phyloP scores from a whole-genome alignment of 2,888 invertebrate genomes.

The Lamproptera curius region DNA sequence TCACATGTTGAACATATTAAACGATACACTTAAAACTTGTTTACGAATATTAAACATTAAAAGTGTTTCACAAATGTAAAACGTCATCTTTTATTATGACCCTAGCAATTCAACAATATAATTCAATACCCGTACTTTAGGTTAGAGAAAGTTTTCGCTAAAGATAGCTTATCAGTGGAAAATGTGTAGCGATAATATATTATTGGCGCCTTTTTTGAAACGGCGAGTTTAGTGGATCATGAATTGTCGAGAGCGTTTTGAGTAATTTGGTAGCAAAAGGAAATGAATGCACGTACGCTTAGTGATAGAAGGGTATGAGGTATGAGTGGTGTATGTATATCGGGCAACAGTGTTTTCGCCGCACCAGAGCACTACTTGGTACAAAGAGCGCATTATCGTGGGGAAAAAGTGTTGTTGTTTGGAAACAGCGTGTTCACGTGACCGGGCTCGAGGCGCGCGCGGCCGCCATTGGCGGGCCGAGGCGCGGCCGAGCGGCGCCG shows the following conservation, averaged over 20 bases:
- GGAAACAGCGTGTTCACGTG: conserved; percentile 86
- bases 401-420: conserved; percentile 80
- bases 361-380: conserved; percentile 1
- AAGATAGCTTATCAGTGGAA: neutral
- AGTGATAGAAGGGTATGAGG: too few relatives aligned
- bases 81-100: conserved; percentile 29
- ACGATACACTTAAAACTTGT: conserved; percentile 80
- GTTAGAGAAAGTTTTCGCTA: neutral
- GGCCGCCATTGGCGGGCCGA: conserved; percentile 70
- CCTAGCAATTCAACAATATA: neutral
- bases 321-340: too few relatives aligned
- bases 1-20: conserved; percentile 81
- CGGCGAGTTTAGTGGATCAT: too few relatives aligned
- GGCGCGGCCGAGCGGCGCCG: conserved; percentile 61
- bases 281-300: too few relatives aligned
- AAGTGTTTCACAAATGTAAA: conserved; percentile 84
- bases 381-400: conserved; percentile 23
- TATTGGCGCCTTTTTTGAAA: neutral
- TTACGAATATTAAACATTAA: conserved; percentile 81
- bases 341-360: neutral
- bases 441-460: conserved; percentile 63
- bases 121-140: neutral
- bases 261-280: too few relatives aligned
- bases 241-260: too few relatives aligned
- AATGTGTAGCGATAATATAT: neutral